Base-by-base conservation (phyloP, 2,888 invertebrate genomes). In the Melitaea athalia region DNA sequence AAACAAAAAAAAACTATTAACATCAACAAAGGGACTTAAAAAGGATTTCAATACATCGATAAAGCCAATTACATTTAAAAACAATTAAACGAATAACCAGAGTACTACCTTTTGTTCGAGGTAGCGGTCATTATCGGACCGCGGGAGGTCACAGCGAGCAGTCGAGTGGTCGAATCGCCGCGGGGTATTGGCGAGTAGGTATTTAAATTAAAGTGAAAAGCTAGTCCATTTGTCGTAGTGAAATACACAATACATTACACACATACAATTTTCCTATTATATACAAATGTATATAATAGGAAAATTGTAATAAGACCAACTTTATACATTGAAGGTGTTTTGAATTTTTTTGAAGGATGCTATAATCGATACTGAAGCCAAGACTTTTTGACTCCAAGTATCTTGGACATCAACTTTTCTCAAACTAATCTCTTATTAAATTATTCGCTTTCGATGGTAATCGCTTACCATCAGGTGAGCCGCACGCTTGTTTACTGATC, bases 71-170 rank as follows among this genome's bases (percentile, higher is more conserved):
- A 38, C 33, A 55, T n/a, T 38, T 3, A 55, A 55, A 55, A 33
- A 14, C 7, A 55, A 15, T 57, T 33, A n/a, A 10, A 42, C 11
- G 10, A 42, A 33, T 57, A 57, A 7, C 7, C 5, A 15, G 42
- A 42, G 38, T 15, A 15, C 42, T 14, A 66, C 59, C 59, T 67
- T 63, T 67, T 45, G 68, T 67, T 63, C 50, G 67, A 71, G 70
- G 72, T 67, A 64, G 49, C 64, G 74, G 72, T 74, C 75, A 77
- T 74, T 74, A 74, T 69, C 43, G 65, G 67, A 52, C 74, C 66
- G 60, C 69, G 66, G 72, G 74, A 49, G 72, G 61, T 63, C 69
- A n/a, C 59, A 12, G 61, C 49, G 65, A 67, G 66, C 66, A 69
- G 53, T 55, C 66, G 11, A 66, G 64, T 70, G 69, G 66, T 63